Conservation (phyloP, 1,140 invertebrate genomes). For the Steinernema khuongi region DNA sequence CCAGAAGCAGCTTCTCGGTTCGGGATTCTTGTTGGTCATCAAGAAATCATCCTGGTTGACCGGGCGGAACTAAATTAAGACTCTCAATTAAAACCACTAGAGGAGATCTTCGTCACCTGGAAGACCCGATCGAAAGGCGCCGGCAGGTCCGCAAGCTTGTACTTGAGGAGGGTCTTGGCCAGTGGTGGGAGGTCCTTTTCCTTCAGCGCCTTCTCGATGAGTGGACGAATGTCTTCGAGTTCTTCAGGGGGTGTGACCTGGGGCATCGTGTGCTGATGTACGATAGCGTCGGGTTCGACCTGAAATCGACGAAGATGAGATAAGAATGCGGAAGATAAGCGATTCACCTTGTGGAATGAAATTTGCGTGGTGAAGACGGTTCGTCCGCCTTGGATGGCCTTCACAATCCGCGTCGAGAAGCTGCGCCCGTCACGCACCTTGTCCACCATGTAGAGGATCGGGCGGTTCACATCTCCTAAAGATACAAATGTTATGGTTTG, state of each 20-base stretch:
- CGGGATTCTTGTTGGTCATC: conserved; percentile 24
- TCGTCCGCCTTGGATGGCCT: conserved; percentile 58
- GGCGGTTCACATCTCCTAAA: conserved; percentile 56
- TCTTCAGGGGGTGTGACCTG: conserved; percentile 45
- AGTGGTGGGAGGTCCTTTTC: conserved; percentile 26
- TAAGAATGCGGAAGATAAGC: not conserved
- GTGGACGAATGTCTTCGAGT: conserved; percentile 25
- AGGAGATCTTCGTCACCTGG: conserved; percentile 1
- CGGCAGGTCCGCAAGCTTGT: conserved; percentile 30
- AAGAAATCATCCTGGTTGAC: conserved; percentile 30
- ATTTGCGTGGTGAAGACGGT: conserved; percentile 59
- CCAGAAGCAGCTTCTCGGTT: conserved; percentile 29
- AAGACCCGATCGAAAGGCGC: conserved; percentile 37
- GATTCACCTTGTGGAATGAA: conserved; percentile 55
- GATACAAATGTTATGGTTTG: conserved; percentile 16
- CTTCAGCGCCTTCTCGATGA: conserved; percentile 27
- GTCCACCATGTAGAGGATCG: conserved; percentile 60
- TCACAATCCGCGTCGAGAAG: conserved; percentile 58
- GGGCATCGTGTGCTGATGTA: conserved; percentile 55
- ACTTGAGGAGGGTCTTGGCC: conserved; percentile 19
- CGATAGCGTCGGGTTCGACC: conserved; percentile 49
- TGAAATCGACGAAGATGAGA: conserved; percentile 14
- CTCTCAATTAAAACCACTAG: not conserved
- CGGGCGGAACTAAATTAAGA: conserved; percentile 32
- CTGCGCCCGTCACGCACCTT: conserved; percentile 58